These are phyloP conservation scores for Eublepharis macularius DNA, from an alignment of 2,113 vertebrate genomes.

Conservation along the genomic window DNA sequence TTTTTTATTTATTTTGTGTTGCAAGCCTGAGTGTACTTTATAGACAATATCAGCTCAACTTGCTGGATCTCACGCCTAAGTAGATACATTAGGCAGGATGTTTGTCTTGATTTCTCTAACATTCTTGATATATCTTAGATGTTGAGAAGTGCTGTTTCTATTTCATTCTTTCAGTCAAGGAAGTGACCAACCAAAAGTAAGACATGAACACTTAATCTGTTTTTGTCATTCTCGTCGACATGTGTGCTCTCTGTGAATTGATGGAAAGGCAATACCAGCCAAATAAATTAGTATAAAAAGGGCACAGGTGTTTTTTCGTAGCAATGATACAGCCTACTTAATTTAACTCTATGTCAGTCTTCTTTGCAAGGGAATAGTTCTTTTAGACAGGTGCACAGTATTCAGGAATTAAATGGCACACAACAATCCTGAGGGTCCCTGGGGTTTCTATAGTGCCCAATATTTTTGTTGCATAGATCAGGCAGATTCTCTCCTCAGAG, in stretches of 20 bases:
- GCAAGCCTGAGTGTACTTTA: background rate
- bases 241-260: background rate
- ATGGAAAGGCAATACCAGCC: background rate
- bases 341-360: conserved; percentile 3
- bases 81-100: background rate
- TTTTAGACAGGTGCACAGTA: background rate
- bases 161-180: background rate
- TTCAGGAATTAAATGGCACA: background rate
- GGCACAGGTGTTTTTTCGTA: conserved; percentile 3
- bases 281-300: conserved; percentile 1
- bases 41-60: background rate
- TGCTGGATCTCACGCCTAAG: background rate
- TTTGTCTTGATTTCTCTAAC: background rate
- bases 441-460: background rate
- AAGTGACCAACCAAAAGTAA: background rate
- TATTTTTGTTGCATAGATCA: background rate
- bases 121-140: background rate
- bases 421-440: background rate
- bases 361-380: background rate
- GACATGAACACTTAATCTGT: conserved; percentile 2
- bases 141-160: background rate
- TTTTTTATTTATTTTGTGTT: too few species aligned
- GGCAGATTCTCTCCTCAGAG: background rate
- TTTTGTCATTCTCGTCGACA: conserved; percentile 4
- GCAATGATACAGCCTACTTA: background rate